Base-by-base conservation (phyloP, 2,888 invertebrate genomes). In the Meghimatium bilineatum region DNA sequence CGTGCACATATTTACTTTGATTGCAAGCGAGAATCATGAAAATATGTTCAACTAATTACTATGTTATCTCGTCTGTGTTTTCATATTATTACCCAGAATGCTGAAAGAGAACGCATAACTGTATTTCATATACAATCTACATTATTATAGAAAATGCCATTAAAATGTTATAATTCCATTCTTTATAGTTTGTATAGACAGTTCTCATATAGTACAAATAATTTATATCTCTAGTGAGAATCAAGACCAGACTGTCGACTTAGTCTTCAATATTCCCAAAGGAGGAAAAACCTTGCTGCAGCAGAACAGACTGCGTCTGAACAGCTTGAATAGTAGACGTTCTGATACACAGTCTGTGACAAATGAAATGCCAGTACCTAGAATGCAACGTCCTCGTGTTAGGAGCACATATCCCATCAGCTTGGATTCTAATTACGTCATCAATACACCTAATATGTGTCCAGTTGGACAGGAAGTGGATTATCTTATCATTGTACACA, bases 401-500 rank as follows among this genome's bases (percentile, higher is more conserved):
- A 75, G 44, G 72, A 80, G 80, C 29, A 36, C 17, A 26, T 83
- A 89, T 74, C 91, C 91, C 32, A 32, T 91, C 14, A 90, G 89
- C n/a, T 44, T 89, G 23, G 86, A 87, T 26, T 78, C 88, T 0
- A 87, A 89, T 1, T 91, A 90, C 82, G 83, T 88, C 66, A 89
- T 91, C 12, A 91, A 90, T 77, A 90, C 88, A 69, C 86, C 87
- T 17, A 49, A 86, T 14, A 80, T 91, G 10, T 91, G 91, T 85
- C 86, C 85, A 76, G 77, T 78, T 0, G 84, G 84, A 0, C 85
- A 88, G 23, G 85, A 87, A 23, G 76, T 91, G n/a, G 74, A 87
- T 23, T 89, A 90, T 38, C 34, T 91, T 0, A 87, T 91, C 5
- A 85, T 91, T 12, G 91, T 91, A 14, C 90, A 91, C 83, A 89